Conservation (phyloP, 2,888 invertebrate species). For the Drosophila sordidula region DNA sequence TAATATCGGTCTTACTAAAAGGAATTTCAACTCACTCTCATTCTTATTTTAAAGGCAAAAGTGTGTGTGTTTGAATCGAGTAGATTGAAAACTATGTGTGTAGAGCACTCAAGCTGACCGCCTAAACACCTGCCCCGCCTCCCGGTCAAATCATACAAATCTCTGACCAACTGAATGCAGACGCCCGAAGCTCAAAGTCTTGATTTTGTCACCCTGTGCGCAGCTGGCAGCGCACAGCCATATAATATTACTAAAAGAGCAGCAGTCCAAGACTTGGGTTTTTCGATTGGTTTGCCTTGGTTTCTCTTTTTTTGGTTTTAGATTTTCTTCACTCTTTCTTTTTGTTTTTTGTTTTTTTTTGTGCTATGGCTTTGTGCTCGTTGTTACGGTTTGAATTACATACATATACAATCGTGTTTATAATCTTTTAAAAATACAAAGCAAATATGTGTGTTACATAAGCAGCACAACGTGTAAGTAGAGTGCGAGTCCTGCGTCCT, state of each 20-base stretch:
- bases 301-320: slow-evolving; percentile 10
- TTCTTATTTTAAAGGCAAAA: not conserved
- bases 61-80: not conserved
- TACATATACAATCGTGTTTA: slow-evolving; percentile 51
- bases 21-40: not conserved
- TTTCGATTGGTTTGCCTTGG: slow-evolving; percentile 46
- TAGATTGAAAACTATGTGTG: slow-evolving; percentile 1
- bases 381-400: slow-evolving; percentile 55
- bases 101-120: not conserved
- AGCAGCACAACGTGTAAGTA: slow-evolving; percentile 24
- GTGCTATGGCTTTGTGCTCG: slow-evolving; percentile 27
- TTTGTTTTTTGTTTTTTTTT: slow-evolving; percentile 8
- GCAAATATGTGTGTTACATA: slow-evolving; percentile 66
- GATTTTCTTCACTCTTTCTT: slow-evolving; percentile 2
- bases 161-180: slow-evolving; percentile 12
- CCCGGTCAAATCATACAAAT: slow-evolving; percentile 12
- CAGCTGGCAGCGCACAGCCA: slow-evolving; percentile 28
- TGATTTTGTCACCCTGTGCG: slow-evolving; percentile 33
- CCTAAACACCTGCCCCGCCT: not conserved
- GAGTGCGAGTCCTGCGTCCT: slow-evolving; percentile 14
- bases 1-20: not conserved
- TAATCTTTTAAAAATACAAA: slow-evolving; percentile 79
- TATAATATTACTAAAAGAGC: slow-evolving; percentile 64
- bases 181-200: slow-evolving; percentile 13
- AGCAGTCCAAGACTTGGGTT: slow-evolving; percentile 42